Percentiles rank a stretch among this genome's conserved stretches.
Evolutionary conservation across 2,113 vertebrate species (phyloP).

Genomic region (Corvus cornix): DNA sequence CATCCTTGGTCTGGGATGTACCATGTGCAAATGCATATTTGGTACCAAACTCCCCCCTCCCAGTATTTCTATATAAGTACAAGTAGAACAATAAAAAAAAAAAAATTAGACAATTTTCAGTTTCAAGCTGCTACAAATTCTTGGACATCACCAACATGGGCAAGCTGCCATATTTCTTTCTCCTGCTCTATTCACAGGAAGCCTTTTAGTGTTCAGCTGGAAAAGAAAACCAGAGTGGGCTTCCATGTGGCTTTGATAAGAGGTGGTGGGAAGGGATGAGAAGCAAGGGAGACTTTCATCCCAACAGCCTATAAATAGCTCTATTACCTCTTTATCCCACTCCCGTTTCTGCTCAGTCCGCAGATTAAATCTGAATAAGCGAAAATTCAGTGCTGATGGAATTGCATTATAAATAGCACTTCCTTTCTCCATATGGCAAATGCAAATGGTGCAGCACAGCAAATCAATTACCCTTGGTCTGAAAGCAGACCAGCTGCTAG

Average conservation of each 20-base stretch:
- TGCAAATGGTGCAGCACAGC: background rate
- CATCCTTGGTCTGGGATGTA: background rate
- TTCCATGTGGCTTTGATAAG: background rate
- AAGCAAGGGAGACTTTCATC: background rate
- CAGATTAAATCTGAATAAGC: conserved; percentile 14
- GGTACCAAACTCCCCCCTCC: background rate
- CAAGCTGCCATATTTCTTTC: background rate
- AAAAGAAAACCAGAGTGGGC: background rate
- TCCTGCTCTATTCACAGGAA: background rate
- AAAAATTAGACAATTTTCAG: background rate
- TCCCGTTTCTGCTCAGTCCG: background rate
- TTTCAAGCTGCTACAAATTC: background rate
- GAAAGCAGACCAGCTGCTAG: background rate
- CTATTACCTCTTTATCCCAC: background rate
- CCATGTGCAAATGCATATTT: background rate
- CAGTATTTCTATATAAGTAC: background rate
- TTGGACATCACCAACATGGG: background rate
- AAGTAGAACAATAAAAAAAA: background rate
- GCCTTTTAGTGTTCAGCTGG: background rate
- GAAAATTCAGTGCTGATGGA: background rate
- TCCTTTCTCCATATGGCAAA: background rate
- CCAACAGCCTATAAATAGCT: background rate
- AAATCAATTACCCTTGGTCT: background rate
- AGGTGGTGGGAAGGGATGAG: background rate
- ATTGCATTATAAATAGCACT: conserved; percentile 1